Percentiles rank a stretch among this genome's conserved stretches.
These are phyloP conservation scores for Microctenopoma steveboyesi DNA, from an alignment of 2,797 vertebrate species.

Conservation along the genomic window DNA sequence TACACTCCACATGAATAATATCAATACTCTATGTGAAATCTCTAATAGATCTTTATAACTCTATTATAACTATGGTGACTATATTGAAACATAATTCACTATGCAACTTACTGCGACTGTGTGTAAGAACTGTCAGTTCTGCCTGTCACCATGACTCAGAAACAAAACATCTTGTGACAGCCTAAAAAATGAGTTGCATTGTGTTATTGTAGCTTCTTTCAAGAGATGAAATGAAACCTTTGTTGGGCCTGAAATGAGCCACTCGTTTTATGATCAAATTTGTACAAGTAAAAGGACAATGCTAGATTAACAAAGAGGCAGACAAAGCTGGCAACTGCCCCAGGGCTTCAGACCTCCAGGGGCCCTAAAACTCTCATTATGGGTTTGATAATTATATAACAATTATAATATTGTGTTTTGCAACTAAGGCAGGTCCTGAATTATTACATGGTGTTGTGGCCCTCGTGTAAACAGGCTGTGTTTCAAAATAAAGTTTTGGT, in stretches of 20 bases:
- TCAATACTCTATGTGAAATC: conserved; percentile 1
- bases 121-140: neutral
- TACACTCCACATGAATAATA: conserved; percentile 21
- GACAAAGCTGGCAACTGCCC: conserved; percentile 11
- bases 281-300: conserved; percentile 14
- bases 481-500: neutral
- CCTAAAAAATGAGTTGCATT: conserved; percentile 2
- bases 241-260: conserved; percentile 30
- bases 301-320: conserved; percentile 5
- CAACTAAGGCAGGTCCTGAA: neutral
- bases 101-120: neutral
- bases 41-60: conserved; percentile 16
- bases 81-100: conserved; percentile 30
- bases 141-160: neutral
- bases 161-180: conserved; percentile 10
- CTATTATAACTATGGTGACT: conserved; percentile 8
- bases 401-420: neutral
- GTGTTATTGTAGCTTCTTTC: neutral
- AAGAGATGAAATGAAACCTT: conserved; percentile 19
- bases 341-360: neutral
- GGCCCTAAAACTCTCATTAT: neutral
- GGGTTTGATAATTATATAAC: neutral
- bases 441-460: neutral
- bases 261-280: conserved; percentile 10
- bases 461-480: neutral